Conservation (phyloP, 2,797 vertebrate species). For the Manis javanica region DNA sequence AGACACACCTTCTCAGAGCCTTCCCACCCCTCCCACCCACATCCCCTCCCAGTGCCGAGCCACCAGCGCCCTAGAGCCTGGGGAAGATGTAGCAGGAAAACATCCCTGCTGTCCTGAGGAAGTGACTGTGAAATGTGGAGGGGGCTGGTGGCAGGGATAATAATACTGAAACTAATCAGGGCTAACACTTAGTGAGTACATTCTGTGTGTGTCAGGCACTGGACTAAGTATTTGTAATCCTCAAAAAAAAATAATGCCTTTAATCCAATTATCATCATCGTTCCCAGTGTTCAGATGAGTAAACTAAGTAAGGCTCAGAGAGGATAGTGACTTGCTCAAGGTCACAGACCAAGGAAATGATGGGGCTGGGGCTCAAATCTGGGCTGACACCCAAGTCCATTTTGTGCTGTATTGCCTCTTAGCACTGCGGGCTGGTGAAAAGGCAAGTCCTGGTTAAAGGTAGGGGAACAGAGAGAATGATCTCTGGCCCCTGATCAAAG, state of each 20-base stretch:
- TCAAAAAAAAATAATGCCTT: neutral
- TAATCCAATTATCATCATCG: neutral
- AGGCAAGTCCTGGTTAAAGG: neutral
- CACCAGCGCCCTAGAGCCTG: neutral
- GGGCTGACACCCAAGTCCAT: neutral
- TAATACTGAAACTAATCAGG: neutral
- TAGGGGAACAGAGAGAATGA: neutral
- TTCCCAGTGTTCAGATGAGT: neutral
- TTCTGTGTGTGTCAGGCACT: neutral
- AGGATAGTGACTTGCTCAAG: neutral
- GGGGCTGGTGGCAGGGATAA: neutral
- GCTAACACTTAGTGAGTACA: neutral
- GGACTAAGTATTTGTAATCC: neutral
- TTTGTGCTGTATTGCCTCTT: neutral
- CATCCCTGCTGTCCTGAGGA: neutral
- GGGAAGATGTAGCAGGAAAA: neutral
- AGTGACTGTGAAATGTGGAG: neutral
- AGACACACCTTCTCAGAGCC: neutral
- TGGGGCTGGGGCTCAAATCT: neutral
- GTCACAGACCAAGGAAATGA: constrained; percentile 13
- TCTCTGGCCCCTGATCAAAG: neutral
- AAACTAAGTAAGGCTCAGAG: neutral
- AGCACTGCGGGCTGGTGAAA: neutral
- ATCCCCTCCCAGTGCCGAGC: neutral
- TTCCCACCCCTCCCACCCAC: neutral